These are phyloP conservation scores for Ptilodon capucinus DNA, from an alignment of 2,888 invertebrate species.

Conservation along the genomic window DNA sequence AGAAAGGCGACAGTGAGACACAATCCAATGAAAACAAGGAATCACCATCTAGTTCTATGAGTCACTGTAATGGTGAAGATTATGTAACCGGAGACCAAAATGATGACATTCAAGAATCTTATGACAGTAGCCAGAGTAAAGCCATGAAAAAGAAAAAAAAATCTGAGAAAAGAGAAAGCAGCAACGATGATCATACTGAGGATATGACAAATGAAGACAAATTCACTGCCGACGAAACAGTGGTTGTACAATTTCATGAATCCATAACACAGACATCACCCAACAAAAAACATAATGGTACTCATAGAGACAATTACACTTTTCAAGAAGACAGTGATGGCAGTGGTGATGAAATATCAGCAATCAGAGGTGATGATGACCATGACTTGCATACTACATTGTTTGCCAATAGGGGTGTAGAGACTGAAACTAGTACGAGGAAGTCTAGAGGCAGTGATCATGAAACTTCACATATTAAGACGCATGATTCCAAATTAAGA, in stretches of 20 bases:
- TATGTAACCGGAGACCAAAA: conserved; percentile 1
- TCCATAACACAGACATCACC: background rate
- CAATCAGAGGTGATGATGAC: conserved; percentile 26
- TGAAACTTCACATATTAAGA: conserved; percentile 2
- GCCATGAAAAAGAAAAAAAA: conserved; percentile 38
- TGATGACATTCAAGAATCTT: background rate
- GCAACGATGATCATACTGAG: conserved; percentile 8
- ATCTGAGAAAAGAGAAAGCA: conserved; percentile 27
- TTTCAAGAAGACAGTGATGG: conserved; percentile 14
- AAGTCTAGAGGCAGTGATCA: conserved; percentile 5
- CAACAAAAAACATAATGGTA: background rate
- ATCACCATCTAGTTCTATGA: conserved; percentile 7
- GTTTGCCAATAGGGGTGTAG: conserved; percentile 9
- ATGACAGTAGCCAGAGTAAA: conserved; percentile 16
- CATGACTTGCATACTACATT: conserved; percentile 14
- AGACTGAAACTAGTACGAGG: conserved; percentile 2
- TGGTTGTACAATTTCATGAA: conserved; percentile 12
- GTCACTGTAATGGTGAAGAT: conserved; percentile 7
- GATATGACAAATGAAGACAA: conserved; percentile 17
- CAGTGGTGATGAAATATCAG: conserved; percentile 28
- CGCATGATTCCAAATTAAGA: background rate
- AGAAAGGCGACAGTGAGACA: conserved; percentile 31
- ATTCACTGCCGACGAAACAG: conserved; percentile 31
- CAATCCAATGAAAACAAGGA: conserved; percentile 15
- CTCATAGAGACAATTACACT: conserved; percentile 4